Evolutionary conservation across 2,113 vertebrate genomes (phyloP).

Genomic region (Zosterops lateralis): DNA sequence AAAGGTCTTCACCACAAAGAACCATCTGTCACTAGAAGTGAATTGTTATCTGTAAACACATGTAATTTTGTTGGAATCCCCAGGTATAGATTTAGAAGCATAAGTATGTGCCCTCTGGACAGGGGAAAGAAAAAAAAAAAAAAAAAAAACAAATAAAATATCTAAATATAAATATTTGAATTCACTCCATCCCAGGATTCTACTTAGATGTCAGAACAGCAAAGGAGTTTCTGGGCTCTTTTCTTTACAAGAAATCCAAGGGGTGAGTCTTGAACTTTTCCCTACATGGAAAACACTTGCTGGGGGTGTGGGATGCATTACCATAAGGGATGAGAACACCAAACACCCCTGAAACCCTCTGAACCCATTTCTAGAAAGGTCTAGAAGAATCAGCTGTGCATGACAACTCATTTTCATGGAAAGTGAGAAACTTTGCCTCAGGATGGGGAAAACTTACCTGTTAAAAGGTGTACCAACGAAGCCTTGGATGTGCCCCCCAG

Average conservation of each 20-base stretch:
- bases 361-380: not conserved
- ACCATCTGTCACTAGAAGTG: not conserved
- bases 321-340: not conserved
- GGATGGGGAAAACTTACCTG: not conserved
- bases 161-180: not conserved
- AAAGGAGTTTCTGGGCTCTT: no score
- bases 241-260: no score
- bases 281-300: no score
- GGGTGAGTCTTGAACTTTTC: no score
- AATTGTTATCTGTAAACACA: not conserved
- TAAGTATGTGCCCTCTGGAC: not conserved
- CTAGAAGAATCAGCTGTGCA: not conserved
- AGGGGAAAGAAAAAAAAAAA: not conserved
- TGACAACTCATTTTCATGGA: not conserved
- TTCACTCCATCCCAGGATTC: not conserved
- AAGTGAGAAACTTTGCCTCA: not conserved
- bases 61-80: not conserved
- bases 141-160: not conserved
- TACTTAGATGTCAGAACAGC: not conserved
- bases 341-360: not conserved
- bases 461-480: not conserved
- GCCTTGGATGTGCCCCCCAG: accelerated
- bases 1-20: not conserved
- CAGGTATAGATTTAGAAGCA: not conserved
- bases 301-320: no score